These are phyloP conservation scores for Drosophila nr. medialis DNA, from an alignment of 2,888 invertebrate genomes.

Conservation along the genomic window DNA sequence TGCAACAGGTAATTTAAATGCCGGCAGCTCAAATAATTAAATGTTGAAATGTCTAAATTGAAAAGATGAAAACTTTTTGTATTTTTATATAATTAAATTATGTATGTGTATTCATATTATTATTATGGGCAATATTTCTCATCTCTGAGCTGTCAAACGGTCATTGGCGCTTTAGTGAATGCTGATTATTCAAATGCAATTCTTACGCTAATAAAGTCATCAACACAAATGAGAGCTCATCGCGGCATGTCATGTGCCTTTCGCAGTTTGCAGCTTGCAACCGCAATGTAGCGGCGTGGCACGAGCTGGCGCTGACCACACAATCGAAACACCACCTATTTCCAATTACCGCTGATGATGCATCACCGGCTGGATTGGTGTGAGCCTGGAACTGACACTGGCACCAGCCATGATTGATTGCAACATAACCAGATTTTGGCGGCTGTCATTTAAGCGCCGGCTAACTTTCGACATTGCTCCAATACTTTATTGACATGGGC, in stretches of 20 bases:
- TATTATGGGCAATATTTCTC: conserved; percentile 1
- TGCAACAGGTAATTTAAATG: conserved; percentile 42
- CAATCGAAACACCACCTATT: conserved; percentile 76
- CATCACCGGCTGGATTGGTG: conserved; percentile 16
- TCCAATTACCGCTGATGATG: conserved; percentile 74
- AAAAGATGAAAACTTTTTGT: neutral
- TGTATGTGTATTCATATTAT: neutral
- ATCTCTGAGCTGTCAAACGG: neutral
- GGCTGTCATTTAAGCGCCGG: conserved; percentile 71
- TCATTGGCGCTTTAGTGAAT: conserved; percentile 29
- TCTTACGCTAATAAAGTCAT: conserved; percentile 68
- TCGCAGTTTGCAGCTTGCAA: conserved; percentile 45
- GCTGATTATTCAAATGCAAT: conserved; percentile 60
- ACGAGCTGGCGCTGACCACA: conserved; percentile 47
- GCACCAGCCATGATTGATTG: conserved; percentile 69
- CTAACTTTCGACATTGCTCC: conserved; percentile 61
- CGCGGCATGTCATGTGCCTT: conserved; percentile 46
- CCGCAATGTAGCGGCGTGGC: conserved; percentile 50
- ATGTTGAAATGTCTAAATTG: neutral
- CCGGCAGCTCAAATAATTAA: neutral
- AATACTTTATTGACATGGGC: conserved; percentile 45
- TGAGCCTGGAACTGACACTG: conserved; percentile 20
- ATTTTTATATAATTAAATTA: neutral
- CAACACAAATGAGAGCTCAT: conserved; percentile 40
- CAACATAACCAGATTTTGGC: conserved; percentile 80